Conservation (phyloP, 2,888 invertebrate genomes). For the Melanargia galathea region DNA sequence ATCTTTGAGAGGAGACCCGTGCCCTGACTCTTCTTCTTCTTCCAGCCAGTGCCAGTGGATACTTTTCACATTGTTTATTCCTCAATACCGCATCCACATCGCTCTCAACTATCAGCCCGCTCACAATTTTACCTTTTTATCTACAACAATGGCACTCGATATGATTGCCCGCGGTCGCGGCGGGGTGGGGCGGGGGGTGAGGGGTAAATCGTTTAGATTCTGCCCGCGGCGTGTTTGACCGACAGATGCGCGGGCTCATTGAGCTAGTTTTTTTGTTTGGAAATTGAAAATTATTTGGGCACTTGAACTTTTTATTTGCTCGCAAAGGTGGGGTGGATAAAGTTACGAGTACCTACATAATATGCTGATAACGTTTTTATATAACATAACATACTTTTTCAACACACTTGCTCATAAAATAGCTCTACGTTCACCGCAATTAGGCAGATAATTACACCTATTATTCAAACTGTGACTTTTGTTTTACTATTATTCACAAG, state of each 20-base stretch:
- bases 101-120: constrained; percentile 8
- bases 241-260: constrained; percentile 49
- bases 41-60: too few species aligned
- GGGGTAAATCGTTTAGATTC: constrained; percentile 45
- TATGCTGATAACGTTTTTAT: too few species aligned
- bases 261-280: constrained; percentile 48
- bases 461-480: too few species aligned
- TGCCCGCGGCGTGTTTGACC: constrained; percentile 43
- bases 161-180: constrained; percentile 60
- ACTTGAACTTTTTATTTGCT: constrained; percentile 40
- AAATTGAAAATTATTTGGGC: constrained; percentile 47
- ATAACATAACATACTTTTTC: too few species aligned
- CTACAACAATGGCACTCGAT: constrained; percentile 70
- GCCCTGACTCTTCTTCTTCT: too few species aligned
- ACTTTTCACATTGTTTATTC: too few species aligned
- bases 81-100: constrained; percentile 26
- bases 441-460: too few species aligned
- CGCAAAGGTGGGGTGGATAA: constrained; percentile 25
- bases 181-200: constrained; percentile 31
- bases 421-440: too few species aligned
- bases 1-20: too few species aligned
- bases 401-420: too few species aligned
- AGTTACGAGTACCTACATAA: background rate
- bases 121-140: constrained; percentile 66
- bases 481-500: too few species aligned